Conservation (phyloP, 2,797 vertebrate species). For the Brotula barbata region DNA sequence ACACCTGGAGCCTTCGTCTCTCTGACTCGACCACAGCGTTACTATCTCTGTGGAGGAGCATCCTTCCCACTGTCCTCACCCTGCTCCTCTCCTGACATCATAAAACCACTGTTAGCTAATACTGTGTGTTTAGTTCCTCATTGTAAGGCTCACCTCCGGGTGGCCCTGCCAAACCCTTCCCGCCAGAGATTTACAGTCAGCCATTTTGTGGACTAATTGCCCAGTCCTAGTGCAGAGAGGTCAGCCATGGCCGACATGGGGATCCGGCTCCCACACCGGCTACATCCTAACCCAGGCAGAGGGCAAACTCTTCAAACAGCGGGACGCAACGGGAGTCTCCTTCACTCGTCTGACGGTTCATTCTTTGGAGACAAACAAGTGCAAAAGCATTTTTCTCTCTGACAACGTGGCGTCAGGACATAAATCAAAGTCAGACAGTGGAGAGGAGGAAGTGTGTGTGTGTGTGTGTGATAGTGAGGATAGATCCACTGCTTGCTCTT, state of each 20-base stretch:
- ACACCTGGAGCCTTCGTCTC: slow-evolving; percentile 10
- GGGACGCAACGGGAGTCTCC: slow-evolving; percentile 51
- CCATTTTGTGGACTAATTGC: slow-evolving; percentile 80
- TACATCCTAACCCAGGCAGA: slow-evolving; percentile 28
- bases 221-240: slow-evolving; percentile 57
- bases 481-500: slow-evolving; percentile 36
- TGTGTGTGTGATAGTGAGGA: slow-evolving; percentile 51
- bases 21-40: slow-evolving; percentile 23
- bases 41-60: slow-evolving; percentile 26
- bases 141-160: slow-evolving; percentile 65
- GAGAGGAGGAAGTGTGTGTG: slow-evolving; percentile 39
- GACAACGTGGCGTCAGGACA: slow-evolving; percentile 32
- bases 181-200: slow-evolving; percentile 72
- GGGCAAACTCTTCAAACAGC: slow-evolving; percentile 47
- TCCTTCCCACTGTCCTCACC: slow-evolving; percentile 41
- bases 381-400: slow-evolving; percentile 21
- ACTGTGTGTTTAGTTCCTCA: slow-evolving; percentile 72
- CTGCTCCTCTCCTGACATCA: slow-evolving; percentile 56
- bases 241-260: slow-evolving; percentile 61
- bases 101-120: slow-evolving; percentile 70
- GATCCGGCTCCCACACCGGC: slow-evolving; percentile 53
- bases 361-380: slow-evolving; percentile 57
- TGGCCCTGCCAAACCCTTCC: slow-evolving; percentile 71
- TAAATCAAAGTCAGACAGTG: slow-evolving; percentile 68
- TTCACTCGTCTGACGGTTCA: slow-evolving; percentile 41